Evolutionary conservation across 2,113 vertebrate species (phyloP), one percentile per base, ranked within the genome.

Genomic region (Beaufortia kweichowensis): DNA sequence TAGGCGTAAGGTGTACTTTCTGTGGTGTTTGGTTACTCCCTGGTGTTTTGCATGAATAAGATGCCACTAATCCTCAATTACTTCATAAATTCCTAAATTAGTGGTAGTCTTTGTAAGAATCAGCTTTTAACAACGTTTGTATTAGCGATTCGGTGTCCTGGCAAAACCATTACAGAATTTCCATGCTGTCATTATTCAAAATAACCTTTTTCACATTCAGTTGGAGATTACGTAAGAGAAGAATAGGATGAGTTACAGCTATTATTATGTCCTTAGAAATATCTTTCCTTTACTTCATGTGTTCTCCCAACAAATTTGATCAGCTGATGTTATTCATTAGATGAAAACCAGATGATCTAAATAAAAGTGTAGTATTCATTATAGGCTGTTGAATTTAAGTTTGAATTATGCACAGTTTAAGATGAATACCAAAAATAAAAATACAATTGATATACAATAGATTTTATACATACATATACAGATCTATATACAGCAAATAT

Each of bases 291-390:
- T 62, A n/a, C n/a, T 28, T 33, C 67, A 75, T 60, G 17, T 12
- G 29, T 60, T 72, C 61, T 71, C 55, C 79, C 63, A 75, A 43
- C 59, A 6, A 43, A 50, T 48, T 75, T 73, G 76, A 55, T 73
- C 53, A 73, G 67, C 73, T 68, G 43, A 21, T 72, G 69, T 75
- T 26, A 48, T 43, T 69, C 68, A 74, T 41, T 10, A 6, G 26
- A 79, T 56, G 48, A 74, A 80, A 81, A 78, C 59, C 77, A 82
- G 79, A 80, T 62, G 70, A 65, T 66, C n/a, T 46, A 56, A 24
- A 9, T 65, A 53, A 57, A 39, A 75, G 39, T 24, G 48, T 56
- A 77, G n/a, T n/a, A n/a, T n/a, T n/a, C n/a, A n/a, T n/a, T n/a
- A n/a, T n/a, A n/a, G n/a, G n/a, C n/a, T n/a, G n/a, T n/a, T n/a